Evolutionary conservation across 1,140 invertebrate species (phyloP).

Genomic region (Copidosoma floridanum): DNA sequence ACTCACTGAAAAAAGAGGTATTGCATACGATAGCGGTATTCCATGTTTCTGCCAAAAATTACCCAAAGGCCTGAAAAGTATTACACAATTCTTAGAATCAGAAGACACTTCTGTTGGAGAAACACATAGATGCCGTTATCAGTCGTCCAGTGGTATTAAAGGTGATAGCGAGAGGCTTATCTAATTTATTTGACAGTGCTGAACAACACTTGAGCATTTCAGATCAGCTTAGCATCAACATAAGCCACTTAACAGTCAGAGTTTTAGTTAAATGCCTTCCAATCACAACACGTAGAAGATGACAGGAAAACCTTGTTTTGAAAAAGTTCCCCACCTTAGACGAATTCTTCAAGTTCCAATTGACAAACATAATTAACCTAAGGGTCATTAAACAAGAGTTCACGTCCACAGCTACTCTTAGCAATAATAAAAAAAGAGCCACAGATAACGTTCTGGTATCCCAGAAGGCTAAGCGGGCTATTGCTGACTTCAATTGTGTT

Average conservation of each 20-base stretch:
- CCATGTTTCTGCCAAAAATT: slow-evolving; percentile 32
- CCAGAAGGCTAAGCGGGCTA: neutral
- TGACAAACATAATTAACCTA: neutral
- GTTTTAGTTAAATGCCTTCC: neutral
- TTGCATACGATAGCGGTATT: slow-evolving; percentile 28
- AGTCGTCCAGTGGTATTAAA: neutral
- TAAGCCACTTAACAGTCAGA: neutral
- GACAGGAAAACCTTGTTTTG: neutral
- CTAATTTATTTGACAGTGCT: neutral
- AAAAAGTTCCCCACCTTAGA: neutral
- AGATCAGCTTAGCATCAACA: neutral
- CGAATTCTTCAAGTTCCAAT: neutral
- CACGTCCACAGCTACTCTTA: too few species aligned
- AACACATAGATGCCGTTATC: slow-evolving; percentile 29
- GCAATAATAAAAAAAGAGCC: neutral
- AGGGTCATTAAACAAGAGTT: neutral
- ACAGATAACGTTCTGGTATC: neutral
- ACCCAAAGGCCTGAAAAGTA: slow-evolving; percentile 30
- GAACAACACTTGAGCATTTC: neutral
- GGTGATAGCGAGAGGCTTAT: neutral
- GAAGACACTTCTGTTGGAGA: slow-evolving; percentile 28
- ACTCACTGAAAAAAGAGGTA: slow-evolving; percentile 33
- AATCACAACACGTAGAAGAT: neutral
- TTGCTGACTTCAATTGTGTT: neutral
- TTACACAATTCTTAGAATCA: slow-evolving; percentile 32